phyloP scores from a whole-genome alignment of 2,113 vertebrate species.

The Actinemys pallida region DNA sequence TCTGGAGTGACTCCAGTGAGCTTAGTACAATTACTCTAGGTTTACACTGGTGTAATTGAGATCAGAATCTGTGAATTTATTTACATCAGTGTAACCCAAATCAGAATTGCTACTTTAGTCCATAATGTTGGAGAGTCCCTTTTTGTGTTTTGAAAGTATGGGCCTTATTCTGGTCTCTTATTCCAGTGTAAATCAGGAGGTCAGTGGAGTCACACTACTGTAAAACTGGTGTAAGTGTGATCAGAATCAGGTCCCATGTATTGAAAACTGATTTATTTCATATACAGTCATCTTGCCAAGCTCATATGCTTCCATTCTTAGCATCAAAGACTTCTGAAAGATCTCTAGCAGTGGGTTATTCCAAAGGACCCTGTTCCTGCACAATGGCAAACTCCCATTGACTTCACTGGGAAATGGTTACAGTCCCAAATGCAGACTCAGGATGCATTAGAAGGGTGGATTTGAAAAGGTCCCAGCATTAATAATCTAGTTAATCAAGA shows the following conservation, averaged over 20 bases:
- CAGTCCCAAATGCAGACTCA: not conserved
- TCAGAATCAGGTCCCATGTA: not conserved
- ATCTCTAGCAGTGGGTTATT: not conserved
- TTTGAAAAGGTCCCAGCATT: not conserved
- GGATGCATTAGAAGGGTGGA: not conserved
- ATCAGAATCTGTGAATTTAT: not conserved
- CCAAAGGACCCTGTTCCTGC: not conserved
- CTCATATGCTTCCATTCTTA: constrained; percentile 8
- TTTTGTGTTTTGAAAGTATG: not conserved
- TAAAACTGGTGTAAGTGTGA: not conserved
- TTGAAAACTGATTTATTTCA: not conserved
- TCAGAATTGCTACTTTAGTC: not conserved
- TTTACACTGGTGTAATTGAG: not conserved
- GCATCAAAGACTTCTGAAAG: constrained; percentile 1
- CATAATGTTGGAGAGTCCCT: not conserved
- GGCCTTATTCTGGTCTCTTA: not conserved
- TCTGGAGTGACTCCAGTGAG: not conserved
- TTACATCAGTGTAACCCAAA: not conserved
- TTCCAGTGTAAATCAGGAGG: not conserved
- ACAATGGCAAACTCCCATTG: not conserved
- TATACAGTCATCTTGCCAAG: not conserved
- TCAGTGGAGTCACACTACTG: not conserved
- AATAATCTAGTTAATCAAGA: not conserved
- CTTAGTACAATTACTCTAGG: not conserved
- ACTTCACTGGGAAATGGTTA: not conserved